Conservation (phyloP, 2,888 invertebrate genomes). For the Metopia argyrocephala region DNA sequence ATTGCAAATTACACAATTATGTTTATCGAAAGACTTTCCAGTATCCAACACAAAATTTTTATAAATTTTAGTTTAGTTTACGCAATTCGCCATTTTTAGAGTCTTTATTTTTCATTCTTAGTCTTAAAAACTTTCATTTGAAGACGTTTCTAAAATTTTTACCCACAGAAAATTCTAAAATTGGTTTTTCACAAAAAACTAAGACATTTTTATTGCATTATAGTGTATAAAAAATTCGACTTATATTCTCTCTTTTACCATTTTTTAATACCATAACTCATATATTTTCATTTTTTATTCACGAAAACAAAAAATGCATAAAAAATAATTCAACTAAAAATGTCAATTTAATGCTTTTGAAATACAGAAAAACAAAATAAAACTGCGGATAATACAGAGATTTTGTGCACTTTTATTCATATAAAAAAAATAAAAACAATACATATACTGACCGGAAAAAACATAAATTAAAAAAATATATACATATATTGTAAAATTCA, state of each 20-base stretch:
- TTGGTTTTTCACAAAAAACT: too few species aligned
- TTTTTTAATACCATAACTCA: background rate
- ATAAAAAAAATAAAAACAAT: slow-evolving; percentile 21
- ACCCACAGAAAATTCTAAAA: too few species aligned
- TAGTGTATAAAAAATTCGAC: slow-evolving; percentile 6
- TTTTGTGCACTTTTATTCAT: slow-evolving; percentile 24
- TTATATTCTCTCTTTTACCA: background rate
- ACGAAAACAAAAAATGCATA: slow-evolving; percentile 25
- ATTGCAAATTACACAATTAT: too few species aligned
- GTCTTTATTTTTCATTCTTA: too few species aligned
- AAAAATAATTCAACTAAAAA: slow-evolving; percentile 58
- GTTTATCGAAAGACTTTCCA: too few species aligned
- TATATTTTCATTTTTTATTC: slow-evolving; percentile 11
- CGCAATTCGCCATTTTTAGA: too few species aligned
- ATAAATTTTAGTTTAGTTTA: too few species aligned
- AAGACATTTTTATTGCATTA: background rate
- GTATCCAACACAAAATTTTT: too few species aligned
- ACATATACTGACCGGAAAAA: slow-evolving; percentile 9
- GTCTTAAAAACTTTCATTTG: too few species aligned
- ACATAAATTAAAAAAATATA: slow-evolving; percentile 24
- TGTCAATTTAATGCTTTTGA: slow-evolving; percentile 58
- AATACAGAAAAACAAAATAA: slow-evolving; percentile 8
- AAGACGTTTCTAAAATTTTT: too few species aligned
- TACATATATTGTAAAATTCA: slow-evolving; percentile 41
- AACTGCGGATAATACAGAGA: slow-evolving; percentile 13